Evolutionary conservation across 1,140 invertebrate species (phyloP).

Genomic region (Pogonus chalceus): DNA sequence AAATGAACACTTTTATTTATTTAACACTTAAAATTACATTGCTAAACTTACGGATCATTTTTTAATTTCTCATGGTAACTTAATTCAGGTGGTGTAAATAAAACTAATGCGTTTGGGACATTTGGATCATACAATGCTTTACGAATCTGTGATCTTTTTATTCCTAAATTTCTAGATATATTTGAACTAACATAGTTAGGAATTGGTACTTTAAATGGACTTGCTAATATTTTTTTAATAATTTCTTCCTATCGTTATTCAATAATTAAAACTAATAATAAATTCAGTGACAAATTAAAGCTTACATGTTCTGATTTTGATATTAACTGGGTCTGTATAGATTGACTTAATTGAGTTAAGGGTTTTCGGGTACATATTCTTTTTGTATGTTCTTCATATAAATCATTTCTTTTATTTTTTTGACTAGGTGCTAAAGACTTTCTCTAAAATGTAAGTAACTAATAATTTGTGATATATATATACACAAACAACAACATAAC

Average conservation of each 20-base stretch:
- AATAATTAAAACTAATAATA: conserved; percentile 9
- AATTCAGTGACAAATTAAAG: conserved; percentile 7
- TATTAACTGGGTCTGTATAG: conserved; percentile 31
- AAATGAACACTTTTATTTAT: conserved; percentile 13
- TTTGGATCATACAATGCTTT: conserved; percentile 86
- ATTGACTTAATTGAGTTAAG: conserved; percentile 29
- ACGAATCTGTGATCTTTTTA: conserved; percentile 55
- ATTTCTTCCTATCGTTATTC: conserved; percentile 52
- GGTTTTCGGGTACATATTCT: conserved; percentile 22
- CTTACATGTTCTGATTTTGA: conserved; percentile 43
- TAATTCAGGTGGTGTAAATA: conserved; percentile 76
- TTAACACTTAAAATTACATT: not conserved
- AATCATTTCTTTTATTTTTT: conserved; percentile 33
- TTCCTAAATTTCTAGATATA: conserved; percentile 50
- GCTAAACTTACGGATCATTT: conserved; percentile 45
- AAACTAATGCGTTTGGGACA: conserved; percentile 84
- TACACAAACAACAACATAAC: too few species aligned
- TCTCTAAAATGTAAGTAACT: too few species aligned
- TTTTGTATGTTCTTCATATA: not conserved
- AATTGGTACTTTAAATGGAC: conserved; percentile 91
- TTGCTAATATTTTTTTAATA: conserved; percentile 73
- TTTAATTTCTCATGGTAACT: conserved; percentile 79
- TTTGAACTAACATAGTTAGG: conserved; percentile 74
- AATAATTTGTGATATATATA: too few species aligned
- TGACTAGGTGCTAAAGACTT: conserved; percentile 47